Conservation (phyloP, 2,888 invertebrate species). For the Lasioglossum leucozonium region DNA sequence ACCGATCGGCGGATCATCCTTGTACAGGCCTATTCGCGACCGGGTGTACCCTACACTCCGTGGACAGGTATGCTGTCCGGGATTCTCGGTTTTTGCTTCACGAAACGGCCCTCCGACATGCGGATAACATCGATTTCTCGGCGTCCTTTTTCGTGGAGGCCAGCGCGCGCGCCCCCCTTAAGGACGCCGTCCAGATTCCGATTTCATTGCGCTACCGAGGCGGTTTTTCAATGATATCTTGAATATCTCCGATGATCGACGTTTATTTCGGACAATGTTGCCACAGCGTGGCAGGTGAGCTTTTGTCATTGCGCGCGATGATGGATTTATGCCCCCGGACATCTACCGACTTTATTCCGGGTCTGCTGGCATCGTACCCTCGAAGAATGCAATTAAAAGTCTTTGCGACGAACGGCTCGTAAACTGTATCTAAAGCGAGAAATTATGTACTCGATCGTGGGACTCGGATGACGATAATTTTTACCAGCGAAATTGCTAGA, state of each 20-base stretch:
- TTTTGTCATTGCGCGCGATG: background rate
- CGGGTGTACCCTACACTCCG: slow-evolving; percentile 53
- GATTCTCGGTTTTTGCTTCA: slow-evolving; percentile 67
- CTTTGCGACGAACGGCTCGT: background rate
- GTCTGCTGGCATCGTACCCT: background rate
- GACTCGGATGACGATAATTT: background rate
- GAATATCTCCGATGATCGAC: slow-evolving; percentile 60
- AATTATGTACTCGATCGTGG: background rate
- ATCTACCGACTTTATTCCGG: background rate
- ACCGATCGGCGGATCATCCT: slow-evolving; percentile 24
- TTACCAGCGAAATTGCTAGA: background rate
- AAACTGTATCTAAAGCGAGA: slow-evolving; percentile 2
- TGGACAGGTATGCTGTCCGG: slow-evolving; percentile 66
- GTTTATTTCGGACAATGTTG: slow-evolving; percentile 37
- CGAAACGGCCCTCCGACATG: slow-evolving; percentile 53
- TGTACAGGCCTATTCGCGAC: slow-evolving; percentile 36
- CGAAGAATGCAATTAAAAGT: background rate
- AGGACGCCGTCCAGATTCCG: slow-evolving; percentile 69
- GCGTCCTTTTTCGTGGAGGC: slow-evolving; percentile 59
- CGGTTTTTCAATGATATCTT: slow-evolving; percentile 59
- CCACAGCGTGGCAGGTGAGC: slow-evolving; percentile 53
- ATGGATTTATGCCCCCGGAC: slow-evolving; percentile 30
- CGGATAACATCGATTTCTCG: slow-evolving; percentile 72
- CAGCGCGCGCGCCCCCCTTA: slow-evolving; percentile 57
- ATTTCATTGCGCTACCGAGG: slow-evolving; percentile 60